A percentile compares a stretch with the other conserved stretches of the same genome.
These are phyloP conservation scores for Pinctada fucata DNA, from an alignment of 2,888 invertebrate species.

Conservation along the genomic window DNA sequence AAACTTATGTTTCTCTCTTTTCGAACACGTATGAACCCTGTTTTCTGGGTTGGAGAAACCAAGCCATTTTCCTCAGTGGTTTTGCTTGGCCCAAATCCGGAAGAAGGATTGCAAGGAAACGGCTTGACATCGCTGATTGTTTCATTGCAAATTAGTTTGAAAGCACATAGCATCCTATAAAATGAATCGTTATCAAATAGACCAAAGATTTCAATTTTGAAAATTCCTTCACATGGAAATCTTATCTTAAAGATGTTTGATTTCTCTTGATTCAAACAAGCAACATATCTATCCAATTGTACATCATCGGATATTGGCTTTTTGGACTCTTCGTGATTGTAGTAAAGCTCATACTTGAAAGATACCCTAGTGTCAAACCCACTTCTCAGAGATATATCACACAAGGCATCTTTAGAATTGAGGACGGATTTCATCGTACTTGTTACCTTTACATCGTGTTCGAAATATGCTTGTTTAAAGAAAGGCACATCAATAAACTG, in stretches of 20 bases:
- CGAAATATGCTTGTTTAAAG: slow-evolving; percentile 31
- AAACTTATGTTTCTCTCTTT: slow-evolving; percentile 39
- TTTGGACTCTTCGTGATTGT: slow-evolving; percentile 51
- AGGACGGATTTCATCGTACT: slow-evolving; percentile 19
- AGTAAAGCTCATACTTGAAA: slow-evolving; percentile 40
- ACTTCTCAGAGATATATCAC: slow-evolving; percentile 32
- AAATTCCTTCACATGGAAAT: slow-evolving; percentile 52
- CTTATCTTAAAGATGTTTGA: slow-evolving; percentile 47
- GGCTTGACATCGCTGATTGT: slow-evolving; percentile 28
- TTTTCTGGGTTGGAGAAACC: slow-evolving; percentile 41
- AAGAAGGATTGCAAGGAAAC: slow-evolving; percentile 46
- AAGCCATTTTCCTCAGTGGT: slow-evolving; percentile 46
- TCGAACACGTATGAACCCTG: slow-evolving; percentile 44
- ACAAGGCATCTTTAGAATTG: slow-evolving; percentile 34
- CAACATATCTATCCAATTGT: slow-evolving; percentile 51
- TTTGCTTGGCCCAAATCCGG: slow-evolving; percentile 53
- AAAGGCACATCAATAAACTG: slow-evolving; percentile 29
- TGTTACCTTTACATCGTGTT: slow-evolving; percentile 23
- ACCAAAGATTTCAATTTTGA: slow-evolving; percentile 44
- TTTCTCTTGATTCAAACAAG: slow-evolving; percentile 39
- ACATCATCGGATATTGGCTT: slow-evolving; percentile 36
- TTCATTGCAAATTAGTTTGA: slow-evolving; percentile 47
- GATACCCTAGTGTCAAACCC: slow-evolving; percentile 7
- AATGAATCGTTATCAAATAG: slow-evolving; percentile 24
- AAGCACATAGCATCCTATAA: slow-evolving; percentile 40